Base-by-base conservation (phyloP, 2,888 invertebrate genomes). In the Nomada goodeniana region DNA sequence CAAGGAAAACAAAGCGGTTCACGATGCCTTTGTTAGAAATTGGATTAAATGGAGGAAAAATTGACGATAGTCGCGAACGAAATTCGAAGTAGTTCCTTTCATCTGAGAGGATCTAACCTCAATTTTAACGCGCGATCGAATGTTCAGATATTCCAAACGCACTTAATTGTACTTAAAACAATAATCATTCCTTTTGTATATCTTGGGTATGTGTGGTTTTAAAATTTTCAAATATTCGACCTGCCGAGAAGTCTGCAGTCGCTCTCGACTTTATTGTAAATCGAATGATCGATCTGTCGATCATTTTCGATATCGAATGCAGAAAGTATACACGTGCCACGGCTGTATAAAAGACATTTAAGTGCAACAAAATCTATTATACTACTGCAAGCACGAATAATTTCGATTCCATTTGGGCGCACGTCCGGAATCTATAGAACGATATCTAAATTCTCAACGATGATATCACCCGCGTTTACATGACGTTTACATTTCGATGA, bases 401-500 rank as follows among this genome's bases (percentile, higher is more conserved):
- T 29, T 29, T 29, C 29, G 7, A 29, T 29, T 29, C 29, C 29
- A 7, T 29, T 29, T 29, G 29, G 7, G 29, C 7, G 5, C 29
- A 29, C 29, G 29, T 7, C 29, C 7, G 5, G 0, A 29, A 29
- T 29, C 29, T 29, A 7, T 7, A 29, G 29, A 29, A 29, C 29
- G 36, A 36, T 36, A 7, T 36, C 36, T 7, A 36, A 36, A 36
- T 75, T 70, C 44, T 29, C 36, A 57, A 42, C 13, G 36, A 36
- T 36, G 36, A 36, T 36, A 36, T 36, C 36, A 23, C 5, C 42
- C 42, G 29, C 26, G 15, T n/a, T 29, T 44, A 26, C 0, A 18
- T 53, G 26, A 13, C 20, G n/a, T 26, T 29, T 60, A 70, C 11
- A 53, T 61, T 57, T 15, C 23, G 20, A 73, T 44, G 52, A 65